Evolutionary conservation across 2,888 invertebrate genomes (phyloP).

Genomic region (Rhagium mordax): DNA sequence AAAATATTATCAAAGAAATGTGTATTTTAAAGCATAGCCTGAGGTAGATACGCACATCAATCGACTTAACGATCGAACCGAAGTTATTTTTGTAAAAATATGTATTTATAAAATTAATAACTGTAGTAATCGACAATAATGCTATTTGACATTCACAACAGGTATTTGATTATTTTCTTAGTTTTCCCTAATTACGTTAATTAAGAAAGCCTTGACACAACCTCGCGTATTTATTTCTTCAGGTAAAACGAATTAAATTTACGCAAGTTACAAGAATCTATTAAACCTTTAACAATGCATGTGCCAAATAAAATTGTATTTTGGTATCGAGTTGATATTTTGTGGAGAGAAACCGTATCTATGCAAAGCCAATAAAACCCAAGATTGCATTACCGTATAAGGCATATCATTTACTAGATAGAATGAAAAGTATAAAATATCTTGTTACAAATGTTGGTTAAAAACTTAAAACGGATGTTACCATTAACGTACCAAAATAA

Average conservation of each 20-base stretch:
- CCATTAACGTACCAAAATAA: neutral
- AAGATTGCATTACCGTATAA: slow-evolving; percentile 6
- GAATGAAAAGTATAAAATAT: slow-evolving; percentile 13
- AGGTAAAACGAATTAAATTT: neutral
- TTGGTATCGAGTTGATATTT: neutral
- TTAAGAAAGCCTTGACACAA: neutral
- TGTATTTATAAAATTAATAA: neutral
- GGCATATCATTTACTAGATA: slow-evolving; percentile 8
- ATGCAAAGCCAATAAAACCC: neutral
- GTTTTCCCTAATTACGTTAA: neutral
- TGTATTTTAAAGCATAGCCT: too few relatives aligned
- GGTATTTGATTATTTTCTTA: neutral
- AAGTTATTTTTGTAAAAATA: too few relatives aligned
- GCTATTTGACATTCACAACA: too few relatives aligned
- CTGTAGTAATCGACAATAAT: too few relatives aligned
- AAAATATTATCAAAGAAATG: too few relatives aligned
- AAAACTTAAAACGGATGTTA: neutral
- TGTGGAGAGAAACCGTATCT: neutral
- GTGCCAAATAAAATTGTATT: neutral
- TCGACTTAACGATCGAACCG: too few relatives aligned
- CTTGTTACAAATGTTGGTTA: neutral
- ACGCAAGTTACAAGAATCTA: neutral
- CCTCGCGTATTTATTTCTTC: neutral
- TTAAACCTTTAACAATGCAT: neutral
- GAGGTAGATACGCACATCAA: too few relatives aligned